These are phyloP conservation scores for Thaleichthys pacificus DNA, from an alignment of 2,797 vertebrate species.

Conservation along the genomic window DNA sequence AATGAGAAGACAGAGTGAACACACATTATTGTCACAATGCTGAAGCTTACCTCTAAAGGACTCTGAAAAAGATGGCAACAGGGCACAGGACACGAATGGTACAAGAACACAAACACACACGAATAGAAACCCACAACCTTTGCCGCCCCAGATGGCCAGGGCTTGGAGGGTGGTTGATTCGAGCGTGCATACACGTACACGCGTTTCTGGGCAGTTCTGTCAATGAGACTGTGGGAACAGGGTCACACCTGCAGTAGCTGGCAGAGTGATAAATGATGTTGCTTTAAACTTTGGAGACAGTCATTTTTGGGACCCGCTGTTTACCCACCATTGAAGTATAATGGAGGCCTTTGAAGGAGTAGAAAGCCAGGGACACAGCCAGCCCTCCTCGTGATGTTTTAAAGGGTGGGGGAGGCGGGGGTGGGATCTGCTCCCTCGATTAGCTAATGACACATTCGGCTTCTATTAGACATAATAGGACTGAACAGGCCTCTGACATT, in stretches of 20 bases:
- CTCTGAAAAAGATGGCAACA: neutral
- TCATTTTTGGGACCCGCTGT: constrained; percentile 77
- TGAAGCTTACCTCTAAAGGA: neutral
- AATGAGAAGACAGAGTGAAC: neutral
- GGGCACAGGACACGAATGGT: neutral
- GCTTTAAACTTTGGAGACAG: constrained; percentile 79
- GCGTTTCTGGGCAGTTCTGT: constrained; percentile 25
- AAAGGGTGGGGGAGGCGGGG: constrained; percentile 71
- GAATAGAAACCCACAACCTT: neutral
- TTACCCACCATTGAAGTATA: constrained; percentile 75
- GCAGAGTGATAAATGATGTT: constrained; percentile 83
- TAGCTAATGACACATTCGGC: constrained; percentile 80
- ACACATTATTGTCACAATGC: neutral
- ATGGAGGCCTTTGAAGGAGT: constrained; percentile 75
- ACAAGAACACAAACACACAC: constrained; percentile 10
- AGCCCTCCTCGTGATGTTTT: constrained; percentile 74
- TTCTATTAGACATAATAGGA: constrained; percentile 81
- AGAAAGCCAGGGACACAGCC: constrained; percentile 62
- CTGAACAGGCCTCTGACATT: constrained; percentile 76
- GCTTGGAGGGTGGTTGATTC: neutral
- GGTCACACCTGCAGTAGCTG: constrained; percentile 81
- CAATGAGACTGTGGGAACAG: constrained; percentile 68
- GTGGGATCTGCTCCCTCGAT: constrained; percentile 70
- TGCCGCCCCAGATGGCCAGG: neutral
- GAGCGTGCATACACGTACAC: constrained; percentile 18